Conservation (phyloP, 2,888 invertebrate genomes). For the Hoplodrina blanda region DNA sequence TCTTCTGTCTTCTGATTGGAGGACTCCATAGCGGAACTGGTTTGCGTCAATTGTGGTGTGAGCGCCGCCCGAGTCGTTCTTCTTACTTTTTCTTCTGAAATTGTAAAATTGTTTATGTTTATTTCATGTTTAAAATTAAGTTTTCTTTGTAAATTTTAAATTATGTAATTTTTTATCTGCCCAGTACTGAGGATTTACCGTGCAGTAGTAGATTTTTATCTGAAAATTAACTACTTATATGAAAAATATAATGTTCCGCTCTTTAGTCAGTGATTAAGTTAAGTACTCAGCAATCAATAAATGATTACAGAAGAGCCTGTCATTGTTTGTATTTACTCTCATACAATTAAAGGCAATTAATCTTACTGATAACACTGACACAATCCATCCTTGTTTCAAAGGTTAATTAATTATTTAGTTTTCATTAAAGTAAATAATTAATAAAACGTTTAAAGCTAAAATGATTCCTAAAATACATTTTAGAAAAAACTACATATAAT, state of each 20-base stretch:
- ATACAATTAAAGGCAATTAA: constrained; percentile 28
- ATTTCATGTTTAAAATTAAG: neutral
- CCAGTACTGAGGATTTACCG: too few species aligned
- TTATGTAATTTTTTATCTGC: too few species aligned
- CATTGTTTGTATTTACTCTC: constrained; percentile 24
- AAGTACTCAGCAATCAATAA: constrained; percentile 1
- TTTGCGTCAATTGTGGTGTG: constrained; percentile 82
- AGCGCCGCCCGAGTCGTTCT: constrained; percentile 75
- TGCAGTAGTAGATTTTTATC: too few species aligned
- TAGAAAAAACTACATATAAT: too few species aligned
- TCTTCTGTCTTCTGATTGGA: constrained; percentile 84
- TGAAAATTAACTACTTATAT: too few species aligned
- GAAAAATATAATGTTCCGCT: too few species aligned
- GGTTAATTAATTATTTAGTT: constrained; percentile 10
- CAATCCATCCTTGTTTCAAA: constrained; percentile 31
- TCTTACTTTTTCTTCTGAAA: constrained; percentile 84
- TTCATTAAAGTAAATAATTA: neutral
- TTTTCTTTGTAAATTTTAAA: neutral
- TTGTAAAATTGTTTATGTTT: constrained; percentile 6
- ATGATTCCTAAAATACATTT: too few species aligned
- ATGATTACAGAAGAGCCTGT: neutral
- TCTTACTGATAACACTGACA: constrained; percentile 28
- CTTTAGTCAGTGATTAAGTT: neutral
- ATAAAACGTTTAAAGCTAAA: neutral
- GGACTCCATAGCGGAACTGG: constrained; percentile 88